Base-by-base conservation (phyloP, 2,888 invertebrate species). In the Taphrorychus bicolor region DNA sequence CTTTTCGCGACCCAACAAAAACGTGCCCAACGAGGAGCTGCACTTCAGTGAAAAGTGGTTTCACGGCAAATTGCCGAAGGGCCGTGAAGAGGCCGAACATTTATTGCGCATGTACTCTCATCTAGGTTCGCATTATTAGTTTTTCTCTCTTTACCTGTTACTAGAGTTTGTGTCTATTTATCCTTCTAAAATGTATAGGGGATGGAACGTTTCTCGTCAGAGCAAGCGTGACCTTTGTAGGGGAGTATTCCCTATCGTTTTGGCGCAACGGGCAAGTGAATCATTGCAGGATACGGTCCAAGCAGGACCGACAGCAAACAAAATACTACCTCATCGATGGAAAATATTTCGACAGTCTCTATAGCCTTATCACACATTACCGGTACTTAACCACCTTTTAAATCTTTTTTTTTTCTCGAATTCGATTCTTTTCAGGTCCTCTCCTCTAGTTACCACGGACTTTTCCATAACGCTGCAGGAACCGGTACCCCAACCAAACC, bases 21-120 rank as follows among this genome's bases (percentile, higher is more conserved):
- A 88, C 63, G 86, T 93, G 7, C 90, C 92, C 0, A 93, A 93
- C 75, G 94, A 95, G 77, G 96, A 96, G 79, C 81, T 96, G 70
- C 96, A 96, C 82, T 95, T 93, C 78, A 90, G 92, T 19, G 97
- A 97, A 82, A 92, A 92, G 79, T 97, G 97, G 97, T 97, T 95
- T 79, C 97, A 97, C 78, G 95, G 96, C 0, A 91, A 91, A 79
- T 82, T 96, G 40, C 88, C 90, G 14, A 92, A 91, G 19, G 93
- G 93, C 17, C 82, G 94, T 3, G 88, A 88, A 69, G 93, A 95
- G 77, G 92, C 94, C 0, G 93, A 93, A 78, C 87, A 89, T 71
- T 86, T 94, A 24, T 82, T 97, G 7, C 86, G 88, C 61, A 86
- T 88, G 4, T 94, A 95, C 79, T 87, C 94, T 0, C 87, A 92